These are phyloP conservation scores for Thripadectes ignobilis DNA, from an alignment of 2,797 vertebrate species.

Conservation along the genomic window DNA sequence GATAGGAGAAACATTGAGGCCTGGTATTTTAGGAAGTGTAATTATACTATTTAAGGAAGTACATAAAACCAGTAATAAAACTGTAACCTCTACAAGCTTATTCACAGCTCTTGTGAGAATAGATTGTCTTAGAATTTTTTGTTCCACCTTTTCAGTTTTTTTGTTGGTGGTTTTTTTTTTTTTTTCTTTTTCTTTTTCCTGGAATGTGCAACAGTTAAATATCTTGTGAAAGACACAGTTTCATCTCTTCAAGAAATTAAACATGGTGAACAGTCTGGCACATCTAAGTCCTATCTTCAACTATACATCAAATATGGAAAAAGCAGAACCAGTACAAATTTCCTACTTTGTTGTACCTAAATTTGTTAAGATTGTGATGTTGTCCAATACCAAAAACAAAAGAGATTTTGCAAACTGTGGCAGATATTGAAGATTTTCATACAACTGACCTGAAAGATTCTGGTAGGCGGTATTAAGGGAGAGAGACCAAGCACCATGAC, in stretches of 20 bases:
- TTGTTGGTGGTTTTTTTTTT: not conserved
- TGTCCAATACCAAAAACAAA: not conserved
- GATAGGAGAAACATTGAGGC: not conserved
- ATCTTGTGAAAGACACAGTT: not conserved
- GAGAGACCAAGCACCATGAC: not conserved
- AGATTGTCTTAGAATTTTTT: not conserved
- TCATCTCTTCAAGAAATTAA: not conserved
- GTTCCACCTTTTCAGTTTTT: not conserved
- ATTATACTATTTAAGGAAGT: conserved; percentile 19
- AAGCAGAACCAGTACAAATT: not conserved
- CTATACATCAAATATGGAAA: not conserved
- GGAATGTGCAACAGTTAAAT: not conserved
- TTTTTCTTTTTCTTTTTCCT: not conserved
- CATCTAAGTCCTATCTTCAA: not conserved
- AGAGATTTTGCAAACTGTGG: not conserved
- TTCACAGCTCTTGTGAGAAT: not conserved
- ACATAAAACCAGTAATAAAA: conserved; percentile 23
- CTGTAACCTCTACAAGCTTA: not conserved
- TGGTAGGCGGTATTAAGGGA: not conserved
- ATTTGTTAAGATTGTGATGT: not conserved
- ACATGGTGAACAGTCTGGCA: not conserved
- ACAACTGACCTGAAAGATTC: not conserved
- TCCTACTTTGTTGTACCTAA: not conserved
- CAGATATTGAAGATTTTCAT: not conserved
- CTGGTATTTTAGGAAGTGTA: conserved; percentile 26